Evolutionary conservation across 2,113 vertebrate genomes (phyloP).

Genomic region (Gobiocypris rarus): DNA sequence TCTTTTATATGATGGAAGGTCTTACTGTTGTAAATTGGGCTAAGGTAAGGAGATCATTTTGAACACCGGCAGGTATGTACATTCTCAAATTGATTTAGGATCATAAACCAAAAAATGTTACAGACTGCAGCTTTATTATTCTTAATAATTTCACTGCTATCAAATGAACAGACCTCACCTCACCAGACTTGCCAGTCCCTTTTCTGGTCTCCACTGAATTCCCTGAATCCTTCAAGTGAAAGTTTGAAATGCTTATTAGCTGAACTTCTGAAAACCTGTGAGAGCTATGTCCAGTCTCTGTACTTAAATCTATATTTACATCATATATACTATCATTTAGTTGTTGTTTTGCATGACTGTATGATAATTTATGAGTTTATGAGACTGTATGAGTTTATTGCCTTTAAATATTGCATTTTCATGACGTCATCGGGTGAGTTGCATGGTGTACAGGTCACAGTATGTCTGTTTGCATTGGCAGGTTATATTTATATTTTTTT

Average conservation of each 20-base stretch:
- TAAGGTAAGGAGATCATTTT: too few species aligned
- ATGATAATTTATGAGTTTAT: too few species aligned
- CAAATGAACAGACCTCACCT: constrained; percentile 3
- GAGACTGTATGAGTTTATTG: constrained; percentile 48
- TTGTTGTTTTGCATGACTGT: constrained; percentile 6
- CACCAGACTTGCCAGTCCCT: constrained; percentile 12
- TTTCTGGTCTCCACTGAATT: constrained; percentile 5
- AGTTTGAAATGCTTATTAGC: constrained; percentile 2
- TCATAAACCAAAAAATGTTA: too few species aligned
- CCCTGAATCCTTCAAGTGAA: constrained; percentile 18
- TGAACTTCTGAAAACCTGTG: neutral
- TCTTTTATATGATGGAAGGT: neutral
- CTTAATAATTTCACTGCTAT: neutral
- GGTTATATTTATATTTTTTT: neutral
- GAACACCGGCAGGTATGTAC: too few species aligned
- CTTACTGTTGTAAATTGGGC: too few species aligned
- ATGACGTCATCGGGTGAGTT: neutral
- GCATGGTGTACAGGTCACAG: constrained; percentile 12
- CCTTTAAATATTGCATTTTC: constrained; percentile 46
- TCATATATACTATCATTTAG: neutral
- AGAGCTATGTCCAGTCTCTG: neutral
- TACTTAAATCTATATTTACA: constrained; percentile 24
- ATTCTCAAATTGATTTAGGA: too few species aligned
- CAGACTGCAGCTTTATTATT: neutral
- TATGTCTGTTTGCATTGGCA: constrained; percentile 21